phyloP scores from a whole-genome alignment of 2,797 vertebrate genomes.

The Mormyrops boulengeri region DNA sequence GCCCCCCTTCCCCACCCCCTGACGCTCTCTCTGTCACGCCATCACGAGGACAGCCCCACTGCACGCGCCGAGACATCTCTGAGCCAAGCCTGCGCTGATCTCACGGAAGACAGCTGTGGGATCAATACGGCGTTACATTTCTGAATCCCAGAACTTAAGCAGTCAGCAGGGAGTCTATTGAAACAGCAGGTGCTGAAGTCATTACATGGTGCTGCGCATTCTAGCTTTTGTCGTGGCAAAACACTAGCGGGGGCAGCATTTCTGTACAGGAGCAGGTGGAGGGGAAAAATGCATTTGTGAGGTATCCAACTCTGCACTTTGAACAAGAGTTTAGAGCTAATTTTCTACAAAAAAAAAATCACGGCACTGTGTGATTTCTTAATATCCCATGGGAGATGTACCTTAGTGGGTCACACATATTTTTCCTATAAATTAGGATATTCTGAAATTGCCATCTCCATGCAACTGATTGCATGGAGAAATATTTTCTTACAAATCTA shows the following conservation, averaged over 20 bases:
- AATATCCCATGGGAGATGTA: not conserved
- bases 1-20: no score
- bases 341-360: not conserved
- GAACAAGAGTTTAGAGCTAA: not conserved
- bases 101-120: slow-evolving; percentile 23
- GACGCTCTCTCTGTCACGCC: not conserved
- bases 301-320: not conserved
- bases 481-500: not conserved
- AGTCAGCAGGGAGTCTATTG: slow-evolving; percentile 12
- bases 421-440: not conserved
- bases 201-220: slow-evolving; percentile 8
- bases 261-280: slow-evolving; percentile 30
- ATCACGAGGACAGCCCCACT: not conserved
- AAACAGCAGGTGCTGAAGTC: slow-evolving; percentile 16
- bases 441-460: not conserved
- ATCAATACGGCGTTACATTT: slow-evolving; percentile 38
- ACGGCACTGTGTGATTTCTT: not conserved
- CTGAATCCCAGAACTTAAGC: slow-evolving; percentile 38
- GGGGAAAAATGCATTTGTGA: not conserved
- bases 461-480: no score
- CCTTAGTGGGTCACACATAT: not conserved
- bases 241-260: slow-evolving; percentile 44
- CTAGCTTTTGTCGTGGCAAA: slow-evolving; percentile 26
- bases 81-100: not conserved
- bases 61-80: not conserved